Base-by-base conservation (phyloP, 53 echinoderm and acorn worm genomes). In the Stichopus horrens region DNA sequence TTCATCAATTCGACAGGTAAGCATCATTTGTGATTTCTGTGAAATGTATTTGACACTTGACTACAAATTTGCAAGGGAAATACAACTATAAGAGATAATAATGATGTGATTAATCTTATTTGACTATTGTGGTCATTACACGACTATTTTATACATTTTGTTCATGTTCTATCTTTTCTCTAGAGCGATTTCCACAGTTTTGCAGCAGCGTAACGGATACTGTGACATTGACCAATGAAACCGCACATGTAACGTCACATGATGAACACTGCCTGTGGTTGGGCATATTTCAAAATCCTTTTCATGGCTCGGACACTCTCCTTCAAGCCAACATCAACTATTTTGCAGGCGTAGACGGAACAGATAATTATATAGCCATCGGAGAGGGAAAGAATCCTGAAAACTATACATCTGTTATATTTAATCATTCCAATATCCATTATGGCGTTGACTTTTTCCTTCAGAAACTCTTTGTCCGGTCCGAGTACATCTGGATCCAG, bases 401-500 rank as follows among this genome's bases (percentile, higher is more conserved):
- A 4, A 78, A 78, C 19, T 5, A 8, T 55, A 13, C 79, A 23
- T 54, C 54, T n/a, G 55, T 78, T 4, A 55, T 78, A 53, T 78
- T 78, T 55, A 78, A 78, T 10, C 79, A 53, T 78, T 78, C 79
- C 53, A 78, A 78, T 53, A 78, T 78, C 53, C 79, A 78, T 55
- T n/a, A 78, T 9, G 55, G 55, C 19, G 79, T 78, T 78, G 79
- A 78, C 16, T 78, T 78, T 53, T 78, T 78, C 18, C 52, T 78
- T 10, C 54, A 78, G n/a, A 78, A 53, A 53, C 18, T 78, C 4
- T 54, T 52, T 53, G 5, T 78, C 16, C 79, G 9, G 19, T 53
- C 79, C 10, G 11, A 23, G 9, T 53, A 51, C 52, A 78, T 78
- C 9, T 78, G 79, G 79, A 9, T 78, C n/a, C 79, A 78, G 54